phyloP scores from a whole-genome alignment of 2,888 invertebrate genomes.

The Eupithecia dodoneata region DNA sequence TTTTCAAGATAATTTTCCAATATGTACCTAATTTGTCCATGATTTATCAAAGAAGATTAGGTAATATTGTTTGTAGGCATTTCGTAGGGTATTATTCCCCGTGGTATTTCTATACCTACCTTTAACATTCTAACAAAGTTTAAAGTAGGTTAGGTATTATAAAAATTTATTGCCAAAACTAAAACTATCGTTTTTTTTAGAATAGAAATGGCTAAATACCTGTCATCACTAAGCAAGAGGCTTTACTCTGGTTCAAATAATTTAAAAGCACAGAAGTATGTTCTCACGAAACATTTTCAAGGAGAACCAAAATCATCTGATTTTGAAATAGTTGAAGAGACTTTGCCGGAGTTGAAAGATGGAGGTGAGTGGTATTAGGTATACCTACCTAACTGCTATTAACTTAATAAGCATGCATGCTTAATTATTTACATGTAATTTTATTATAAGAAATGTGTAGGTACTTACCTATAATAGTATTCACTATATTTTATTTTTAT shows the following conservation, averaged over 20 bases:
- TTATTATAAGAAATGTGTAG: no score
- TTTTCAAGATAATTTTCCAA: background rate
- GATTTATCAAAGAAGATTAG: no score
- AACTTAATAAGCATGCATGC: conserved; percentile 12
- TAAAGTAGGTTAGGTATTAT: background rate
- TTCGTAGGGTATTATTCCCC: background rate
- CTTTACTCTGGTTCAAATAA: conserved; percentile 62
- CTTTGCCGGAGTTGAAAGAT: conserved; percentile 85
- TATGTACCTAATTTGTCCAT: no score
- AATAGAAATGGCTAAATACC: conserved; percentile 31
- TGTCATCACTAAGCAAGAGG: conserved; percentile 49
- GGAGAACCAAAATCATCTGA: conserved; percentile 87
- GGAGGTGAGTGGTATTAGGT: conserved; percentile 82
- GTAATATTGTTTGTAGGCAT: no score
- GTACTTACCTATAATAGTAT: no score
- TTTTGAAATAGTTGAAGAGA: conserved; percentile 87
- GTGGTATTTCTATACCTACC: no score
- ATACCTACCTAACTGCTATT: no score
- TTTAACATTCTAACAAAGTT: background rate
- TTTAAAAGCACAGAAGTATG: conserved; percentile 85
- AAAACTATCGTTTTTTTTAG: conserved; percentile 15
- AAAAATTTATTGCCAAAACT: background rate
- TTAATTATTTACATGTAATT: no score
- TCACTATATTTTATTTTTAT: no score
- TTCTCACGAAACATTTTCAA: conserved; percentile 86